phyloP scores from a whole-genome alignment of 2,113 vertebrate genomes.

The Neogale vison region DNA sequence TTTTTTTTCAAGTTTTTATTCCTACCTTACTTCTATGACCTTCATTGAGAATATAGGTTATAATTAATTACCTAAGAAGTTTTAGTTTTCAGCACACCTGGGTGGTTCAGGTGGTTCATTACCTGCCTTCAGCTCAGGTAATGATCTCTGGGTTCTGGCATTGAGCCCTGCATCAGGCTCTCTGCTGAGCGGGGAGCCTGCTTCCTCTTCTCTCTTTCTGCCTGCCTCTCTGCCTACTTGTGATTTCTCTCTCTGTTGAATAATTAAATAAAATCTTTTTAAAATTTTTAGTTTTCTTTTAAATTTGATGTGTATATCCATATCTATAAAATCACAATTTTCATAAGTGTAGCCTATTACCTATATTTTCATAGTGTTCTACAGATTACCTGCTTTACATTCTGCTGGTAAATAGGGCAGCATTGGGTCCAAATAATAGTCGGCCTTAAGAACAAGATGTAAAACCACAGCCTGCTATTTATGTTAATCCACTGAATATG shows the following conservation, averaged over 20 bases:
- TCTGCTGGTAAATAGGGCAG: neutral
- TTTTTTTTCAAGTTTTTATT: neutral
- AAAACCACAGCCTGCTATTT: neutral
- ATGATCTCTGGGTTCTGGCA: too few species aligned
- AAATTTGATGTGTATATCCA: neutral
- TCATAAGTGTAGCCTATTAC: neutral
- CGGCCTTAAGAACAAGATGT: neutral
- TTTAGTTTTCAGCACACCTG: neutral
- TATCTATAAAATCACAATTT: neutral
- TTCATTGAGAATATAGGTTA: neutral
- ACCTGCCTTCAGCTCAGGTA: too few species aligned
- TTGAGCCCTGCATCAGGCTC: too few species aligned
- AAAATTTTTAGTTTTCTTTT: neutral
- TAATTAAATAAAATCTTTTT: too few species aligned
- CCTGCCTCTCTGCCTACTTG: too few species aligned
- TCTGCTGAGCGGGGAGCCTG: too few species aligned
- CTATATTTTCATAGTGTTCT: neutral
- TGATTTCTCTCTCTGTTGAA: too few species aligned
- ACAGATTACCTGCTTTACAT: neutral
- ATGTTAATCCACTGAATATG: slow-evolving; percentile 23
- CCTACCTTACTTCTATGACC: neutral
- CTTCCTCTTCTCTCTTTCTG: too few species aligned
- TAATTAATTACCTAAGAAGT: neutral
- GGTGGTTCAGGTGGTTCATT: too few species aligned
- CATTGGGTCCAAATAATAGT: neutral